These are phyloP conservation scores for Edolisoma coerulescens DNA, from an alignment of 2,113 vertebrate genomes.

Conservation along the genomic window DNA sequence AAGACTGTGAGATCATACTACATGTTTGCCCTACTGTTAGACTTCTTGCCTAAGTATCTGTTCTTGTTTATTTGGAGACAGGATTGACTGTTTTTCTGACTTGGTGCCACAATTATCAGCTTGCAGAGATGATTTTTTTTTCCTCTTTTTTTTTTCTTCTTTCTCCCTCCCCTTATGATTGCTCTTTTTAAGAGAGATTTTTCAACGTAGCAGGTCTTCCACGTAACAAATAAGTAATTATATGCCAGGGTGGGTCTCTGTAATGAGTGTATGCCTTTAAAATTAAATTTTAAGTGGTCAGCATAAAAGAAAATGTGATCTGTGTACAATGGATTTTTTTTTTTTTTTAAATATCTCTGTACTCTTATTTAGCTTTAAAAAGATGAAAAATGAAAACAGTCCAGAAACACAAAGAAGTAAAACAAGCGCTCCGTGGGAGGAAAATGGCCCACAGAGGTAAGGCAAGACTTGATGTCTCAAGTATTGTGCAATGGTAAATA, in stretches of 20 bases:
- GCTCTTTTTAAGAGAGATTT: background rate
- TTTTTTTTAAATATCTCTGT: background rate
- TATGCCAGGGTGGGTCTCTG: background rate
- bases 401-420: slow-evolving; percentile 76
- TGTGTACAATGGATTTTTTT: background rate
- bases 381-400: slow-evolving; percentile 76
- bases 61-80: background rate
- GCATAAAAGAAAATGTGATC: background rate
- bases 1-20: background rate
- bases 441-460: slow-evolving; percentile 81
- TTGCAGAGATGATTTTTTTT: background rate
- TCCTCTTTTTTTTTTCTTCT: accelerated
- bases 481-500: background rate
- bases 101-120: background rate
- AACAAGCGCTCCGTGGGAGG: slow-evolving; percentile 82
- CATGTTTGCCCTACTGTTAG: background rate
- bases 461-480: background rate
- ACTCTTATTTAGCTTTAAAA: slow-evolving; percentile 73
- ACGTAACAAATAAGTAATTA: background rate
- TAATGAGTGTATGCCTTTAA: background rate
- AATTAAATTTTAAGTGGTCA: background rate
- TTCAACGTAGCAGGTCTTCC: background rate
- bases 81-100: background rate
- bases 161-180: background rate
- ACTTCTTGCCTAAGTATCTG: background rate